Evolutionary conservation across 2,797 vertebrate genomes (phyloP).

Genomic region (Rhadinocentrus ornatus): DNA sequence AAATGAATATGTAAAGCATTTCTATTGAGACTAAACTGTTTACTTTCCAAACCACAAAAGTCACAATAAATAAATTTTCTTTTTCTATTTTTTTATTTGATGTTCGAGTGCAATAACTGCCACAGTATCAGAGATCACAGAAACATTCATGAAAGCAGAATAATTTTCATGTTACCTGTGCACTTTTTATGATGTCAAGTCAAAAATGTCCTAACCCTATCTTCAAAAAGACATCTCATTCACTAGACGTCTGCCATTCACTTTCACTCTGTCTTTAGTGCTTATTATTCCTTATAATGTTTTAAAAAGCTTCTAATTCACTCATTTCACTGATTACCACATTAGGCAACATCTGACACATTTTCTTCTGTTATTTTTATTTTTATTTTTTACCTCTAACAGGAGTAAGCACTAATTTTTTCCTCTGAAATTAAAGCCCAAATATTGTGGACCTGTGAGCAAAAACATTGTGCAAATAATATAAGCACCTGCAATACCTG

Average conservation of each 20-base stretch:
- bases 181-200: neutral
- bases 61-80: neutral
- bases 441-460: neutral
- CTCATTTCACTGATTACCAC: neutral
- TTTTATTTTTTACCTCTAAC: neutral
- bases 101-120: neutral
- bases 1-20: neutral
- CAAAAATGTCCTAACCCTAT: constrained; percentile 1
- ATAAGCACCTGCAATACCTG: constrained; percentile 11
- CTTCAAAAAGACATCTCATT: neutral
- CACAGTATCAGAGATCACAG: neutral
- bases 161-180: neutral
- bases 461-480: neutral
- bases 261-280: neutral
- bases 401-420: neutral
- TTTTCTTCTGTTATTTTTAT: neutral
- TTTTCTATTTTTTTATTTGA: too few relatives aligned
- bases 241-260: neutral
- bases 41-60: neutral
- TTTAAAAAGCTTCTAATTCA: neutral
- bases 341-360: neutral
- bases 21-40: neutral
- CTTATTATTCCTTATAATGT: neutral
- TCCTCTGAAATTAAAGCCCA: neutral
- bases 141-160: too few relatives aligned